These are phyloP conservation scores for Danaus melanippus DNA, from an alignment of 1,140 invertebrate genomes.

Conservation along the genomic window DNA sequence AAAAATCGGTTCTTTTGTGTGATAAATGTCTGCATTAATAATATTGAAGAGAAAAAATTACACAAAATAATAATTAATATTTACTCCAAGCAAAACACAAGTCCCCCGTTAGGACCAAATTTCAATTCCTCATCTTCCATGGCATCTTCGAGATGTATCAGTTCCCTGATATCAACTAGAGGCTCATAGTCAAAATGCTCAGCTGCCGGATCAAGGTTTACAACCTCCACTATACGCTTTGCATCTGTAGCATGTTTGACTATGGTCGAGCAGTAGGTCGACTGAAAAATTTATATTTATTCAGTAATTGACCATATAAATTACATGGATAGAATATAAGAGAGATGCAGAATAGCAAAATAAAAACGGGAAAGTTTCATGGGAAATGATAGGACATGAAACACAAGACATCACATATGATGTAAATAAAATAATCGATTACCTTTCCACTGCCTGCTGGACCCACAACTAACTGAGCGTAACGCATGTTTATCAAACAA, in stretches of 20 bases:
- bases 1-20: no score
- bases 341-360: no score
- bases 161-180: slow-evolving; percentile 90
- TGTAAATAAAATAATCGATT: slow-evolving; percentile 12
- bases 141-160: slow-evolving; percentile 95
- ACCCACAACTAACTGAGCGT: slow-evolving; percentile 95
- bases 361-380: no score
- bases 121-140: slow-evolving; percentile 97
- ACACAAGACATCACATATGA: no score
- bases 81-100: slow-evolving; percentile 97
- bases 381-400: no score
- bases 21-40: no score
- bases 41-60: no score
- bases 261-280: slow-evolving; percentile 95
- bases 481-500: slow-evolving; percentile 78
- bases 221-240: slow-evolving; percentile 85
- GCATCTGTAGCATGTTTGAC: slow-evolving; percentile 86
- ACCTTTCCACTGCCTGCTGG: slow-evolving; percentile 91
- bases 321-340: no score
- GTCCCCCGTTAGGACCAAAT: slow-evolving; percentile 97
- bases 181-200: slow-evolving; percentile 95
- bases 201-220: slow-evolving; percentile 98
- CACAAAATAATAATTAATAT: slow-evolving; percentile 33
- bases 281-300: slow-evolving; percentile 72
- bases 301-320: no score